A percentile compares a stretch with the other conserved stretches of the same genome.
These are phyloP conservation scores for Melinaea menophilus DNA, from an alignment of 2,888 invertebrate species.

Conservation along the genomic window DNA sequence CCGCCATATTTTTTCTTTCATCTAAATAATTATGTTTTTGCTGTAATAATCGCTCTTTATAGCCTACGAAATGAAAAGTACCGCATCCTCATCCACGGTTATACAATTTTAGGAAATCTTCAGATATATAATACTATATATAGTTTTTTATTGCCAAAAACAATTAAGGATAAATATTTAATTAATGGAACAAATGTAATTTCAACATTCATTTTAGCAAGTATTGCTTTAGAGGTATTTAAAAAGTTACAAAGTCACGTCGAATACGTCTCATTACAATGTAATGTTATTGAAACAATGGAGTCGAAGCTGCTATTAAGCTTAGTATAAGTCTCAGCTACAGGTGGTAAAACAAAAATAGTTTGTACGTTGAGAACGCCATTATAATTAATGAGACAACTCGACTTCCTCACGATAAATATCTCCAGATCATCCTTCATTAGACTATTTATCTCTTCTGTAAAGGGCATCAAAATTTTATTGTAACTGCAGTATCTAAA, in stretches of 20 bases:
- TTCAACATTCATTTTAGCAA: background rate
- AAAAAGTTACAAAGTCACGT: background rate
- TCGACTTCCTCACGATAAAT: slow-evolving; percentile 49
- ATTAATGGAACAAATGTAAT: too few species aligned
- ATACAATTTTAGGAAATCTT: background rate
- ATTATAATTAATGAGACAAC: slow-evolving; percentile 48
- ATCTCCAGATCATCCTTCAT: slow-evolving; percentile 33
- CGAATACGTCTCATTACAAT: slow-evolving; percentile 20
- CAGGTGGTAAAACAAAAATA: slow-evolving; percentile 60
- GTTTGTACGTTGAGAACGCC: slow-evolving; percentile 49
- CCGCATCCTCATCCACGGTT: background rate
- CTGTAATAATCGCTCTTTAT: slow-evolving; percentile 24
- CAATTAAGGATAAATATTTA: too few species aligned
- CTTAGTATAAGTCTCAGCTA: slow-evolving; percentile 47
- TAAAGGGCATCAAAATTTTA: background rate
- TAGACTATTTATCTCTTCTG: slow-evolving; percentile 26
- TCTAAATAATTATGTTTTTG: slow-evolving; percentile 27
- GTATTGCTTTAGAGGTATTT: background rate
- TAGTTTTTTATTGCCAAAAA: too few species aligned
- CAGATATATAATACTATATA: too few species aligned
- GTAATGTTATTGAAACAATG: slow-evolving; percentile 23
- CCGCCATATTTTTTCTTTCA: slow-evolving; percentile 41
- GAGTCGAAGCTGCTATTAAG: slow-evolving; percentile 36
- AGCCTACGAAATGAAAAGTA: slow-evolving; percentile 16
- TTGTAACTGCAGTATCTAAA: too few species aligned